Evolutionary conservation across 1,140 invertebrate species (phyloP), one percentile per base, ranked within the genome.

Genomic region (Colletes latitarsis): DNA sequence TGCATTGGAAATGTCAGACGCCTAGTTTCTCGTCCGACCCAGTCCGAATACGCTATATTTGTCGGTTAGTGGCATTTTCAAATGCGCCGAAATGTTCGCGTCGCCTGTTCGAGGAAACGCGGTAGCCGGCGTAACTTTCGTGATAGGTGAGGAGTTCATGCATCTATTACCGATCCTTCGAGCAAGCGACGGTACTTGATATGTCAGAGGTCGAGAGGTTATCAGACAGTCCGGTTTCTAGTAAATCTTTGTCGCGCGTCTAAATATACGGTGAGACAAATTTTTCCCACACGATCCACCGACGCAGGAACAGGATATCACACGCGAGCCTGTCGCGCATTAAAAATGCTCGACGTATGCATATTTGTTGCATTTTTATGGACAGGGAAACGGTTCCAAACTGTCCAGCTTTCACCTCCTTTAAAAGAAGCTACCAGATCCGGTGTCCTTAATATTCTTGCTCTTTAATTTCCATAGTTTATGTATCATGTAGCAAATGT

Each of bases 121-220:
- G 43, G 17, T 58, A 49, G 60, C 41, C 19, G 15, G 4, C 52
- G 14, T 14, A 53, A 68, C 71, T 75, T 75, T 80, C 78, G 78
- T 80, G 78, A 80, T 80, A 80, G 78, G 78, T 80, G 78, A 80
- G 43, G 67, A 30, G 78, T 80, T 80, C 71, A 46, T 60, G 78
- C 71, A 67, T 75, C 43, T 52, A 46, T 68, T 75, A 75, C n/a
- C 53, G 63, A 60, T 41, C 19, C 70, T 46, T 39, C 62, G 49
- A 21, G n/a, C 3, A 0, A 1, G 1, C 19, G 19, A 10, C 12
- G 12, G 9, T 6, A 3, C 5, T 49, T 49, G 41, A 67, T 75
- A 80, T 66, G 78, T 68, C 63, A 80, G 21, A n/a, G 71, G 53
- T 67, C 72, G 62, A 3, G 8, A 6, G 60, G 12, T 80, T 67